Evolutionary conservation across 2,113 vertebrate genomes (phyloP), one percentile per base, ranked within the genome.

Genomic region (Aspidoscelis tigris): DNA sequence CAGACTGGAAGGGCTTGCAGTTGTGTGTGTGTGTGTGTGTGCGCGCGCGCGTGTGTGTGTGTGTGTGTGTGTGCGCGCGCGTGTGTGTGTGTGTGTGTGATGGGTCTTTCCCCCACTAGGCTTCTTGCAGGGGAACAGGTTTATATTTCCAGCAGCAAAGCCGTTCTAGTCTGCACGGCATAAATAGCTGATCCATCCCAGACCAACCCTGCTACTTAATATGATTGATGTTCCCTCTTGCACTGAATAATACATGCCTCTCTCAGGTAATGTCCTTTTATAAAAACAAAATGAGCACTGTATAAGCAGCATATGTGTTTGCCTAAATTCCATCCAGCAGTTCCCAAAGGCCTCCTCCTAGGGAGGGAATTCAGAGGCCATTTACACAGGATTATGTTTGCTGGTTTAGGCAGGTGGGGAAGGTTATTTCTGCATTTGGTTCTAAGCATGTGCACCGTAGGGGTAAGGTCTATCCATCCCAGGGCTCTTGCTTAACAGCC

Each of bases 241-340:
- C 93, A 94, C 95, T 93, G 93, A 93, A 78, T 86, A 85, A 82
- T 83, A 87, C 92, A 86, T 64, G 89, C 95, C 94, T 94, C 89
- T 94, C 95, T 95, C 95, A 95, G 95, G 95, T 95, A 93, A 93
- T 53, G 91, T 90, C 93, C 84, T 94, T 94, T 94, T 93, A 77
- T 92, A 92, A 89, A 58, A 33, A 33, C 26, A 76, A 55, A 61
- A 81, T 82, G 77, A 61, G 80, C 92, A 80, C 90, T 86, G 88
- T 83, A 3, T 7, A 66, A 72, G 72, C 92, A 88, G 88, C n/a
- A n/a, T 55, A 85, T 83, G 12, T n/a, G 88, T 89, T 78, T 77
- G 88, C 92, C 58, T 76, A 84, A 89, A 84, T 71, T 89, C 87
- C 84, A 91, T 85, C 88, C 82, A 80, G 70, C 84, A 53, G 78